Percentiles rank a stretch among this genome's conserved stretches.
Conservation (phyloP, 2,113 vertebrate species). For the Zosterops pallidus region DNA sequence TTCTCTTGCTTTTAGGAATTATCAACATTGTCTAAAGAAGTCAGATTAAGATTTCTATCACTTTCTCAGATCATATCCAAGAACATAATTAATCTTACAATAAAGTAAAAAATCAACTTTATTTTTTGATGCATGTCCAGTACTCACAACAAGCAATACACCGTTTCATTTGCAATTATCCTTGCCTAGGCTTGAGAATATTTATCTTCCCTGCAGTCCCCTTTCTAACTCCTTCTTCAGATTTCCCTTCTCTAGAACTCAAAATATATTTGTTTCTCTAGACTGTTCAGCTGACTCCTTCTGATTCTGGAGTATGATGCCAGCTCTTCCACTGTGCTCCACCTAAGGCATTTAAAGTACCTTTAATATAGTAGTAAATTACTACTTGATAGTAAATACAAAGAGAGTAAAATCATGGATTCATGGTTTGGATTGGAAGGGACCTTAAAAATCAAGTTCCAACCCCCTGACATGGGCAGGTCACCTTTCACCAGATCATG, state of each 20-base stretch:
- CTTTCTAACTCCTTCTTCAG: neutral
- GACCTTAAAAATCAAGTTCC: neutral
- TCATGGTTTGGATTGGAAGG: neutral
- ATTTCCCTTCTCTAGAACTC: neutral
- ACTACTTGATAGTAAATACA: neutral
- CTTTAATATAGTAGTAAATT: neutral
- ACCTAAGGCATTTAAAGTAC: neutral
- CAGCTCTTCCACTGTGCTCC: neutral
- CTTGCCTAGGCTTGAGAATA: neutral
- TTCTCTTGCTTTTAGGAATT: neutral
- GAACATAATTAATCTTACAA: neutral
- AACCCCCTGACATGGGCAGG: neutral
- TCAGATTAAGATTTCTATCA: neutral
- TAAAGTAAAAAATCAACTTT: neutral
- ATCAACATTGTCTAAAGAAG: neutral
- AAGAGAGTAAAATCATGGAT: neutral
- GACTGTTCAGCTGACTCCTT: neutral
- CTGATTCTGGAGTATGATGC: neutral
- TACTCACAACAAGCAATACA: neutral
- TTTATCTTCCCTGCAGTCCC: neutral
- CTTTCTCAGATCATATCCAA: neutral
- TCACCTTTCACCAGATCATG: neutral
- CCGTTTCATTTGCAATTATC: neutral
- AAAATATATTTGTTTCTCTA: neutral
- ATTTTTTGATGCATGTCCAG: neutral